A percentile compares a stretch with the other conserved stretches of the same genome.
phyloP scores from a whole-genome alignment of 2,113 vertebrate species.

The Vanacampus margaritifer region DNA sequence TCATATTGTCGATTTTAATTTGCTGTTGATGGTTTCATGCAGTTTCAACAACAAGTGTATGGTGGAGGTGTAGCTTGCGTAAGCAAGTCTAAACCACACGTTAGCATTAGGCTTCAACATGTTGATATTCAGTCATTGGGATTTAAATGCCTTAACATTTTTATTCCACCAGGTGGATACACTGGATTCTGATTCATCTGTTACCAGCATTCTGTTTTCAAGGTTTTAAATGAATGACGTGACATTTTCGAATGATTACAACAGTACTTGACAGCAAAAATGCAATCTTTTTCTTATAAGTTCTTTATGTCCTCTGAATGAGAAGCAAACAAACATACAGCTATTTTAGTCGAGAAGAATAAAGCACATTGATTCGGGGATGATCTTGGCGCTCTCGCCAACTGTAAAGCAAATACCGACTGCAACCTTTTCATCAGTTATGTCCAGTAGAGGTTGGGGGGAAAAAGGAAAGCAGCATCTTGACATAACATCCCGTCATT shows the following conservation, averaged over 20 bases:
- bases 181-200: neutral
- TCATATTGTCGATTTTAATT: neutral
- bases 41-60: neutral
- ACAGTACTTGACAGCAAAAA: too few species aligned
- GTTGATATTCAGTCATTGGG: neutral
- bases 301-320: neutral
- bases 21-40: neutral
- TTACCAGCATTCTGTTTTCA: neutral
- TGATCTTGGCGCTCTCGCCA: slow-evolving; percentile 14
- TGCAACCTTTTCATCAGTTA: slow-evolving; percentile 49
- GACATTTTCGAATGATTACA: too few species aligned
- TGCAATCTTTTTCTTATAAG: too few species aligned
- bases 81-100: too few species aligned
- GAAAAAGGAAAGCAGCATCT: slow-evolving; percentile 29
- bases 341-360: slow-evolving; percentile 2
- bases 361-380: slow-evolving; percentile 1
- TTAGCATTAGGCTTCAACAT: neutral
- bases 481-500: slow-evolving; percentile 38
- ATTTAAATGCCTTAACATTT: neutral
- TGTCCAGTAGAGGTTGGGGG: slow-evolving; percentile 21
- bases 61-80: neutral
- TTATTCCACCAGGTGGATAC: neutral
- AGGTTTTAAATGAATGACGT: neutral
- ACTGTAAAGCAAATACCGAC: slow-evolving; percentile 24
- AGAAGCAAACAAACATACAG: too few species aligned